Base-by-base conservation (phyloP, 1,140 invertebrate species). In the Macrobrachium rosenbergii region DNA sequence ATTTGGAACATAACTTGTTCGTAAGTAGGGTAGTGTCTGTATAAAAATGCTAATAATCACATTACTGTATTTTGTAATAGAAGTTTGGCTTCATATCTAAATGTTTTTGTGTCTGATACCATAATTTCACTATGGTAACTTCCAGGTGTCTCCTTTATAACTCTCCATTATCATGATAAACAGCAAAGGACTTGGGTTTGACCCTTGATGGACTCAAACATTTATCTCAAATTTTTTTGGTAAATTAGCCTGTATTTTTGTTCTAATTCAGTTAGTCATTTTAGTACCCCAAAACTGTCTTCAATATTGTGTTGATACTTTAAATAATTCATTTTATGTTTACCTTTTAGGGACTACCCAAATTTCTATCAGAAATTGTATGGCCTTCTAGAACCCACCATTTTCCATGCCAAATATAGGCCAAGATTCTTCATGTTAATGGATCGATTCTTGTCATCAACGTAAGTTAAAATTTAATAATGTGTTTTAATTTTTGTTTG, bases 351-450 rank as follows among this genome's bases (percentile, higher is more conserved):
- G 14, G 96, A 98, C 91, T 99, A 99, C 92, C 98, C 98, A 6
- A 96, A 99, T 92, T 97, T 99, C 91, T 99, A 98, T 92, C 94
- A 94, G 78, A 98, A 99, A 91, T 93, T 99, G 7, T 99, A 99
- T 92, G 95, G 95, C 1, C 95, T 99, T 94, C 96, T 99, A 90
- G 95, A 96, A 90, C 96, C 96, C 0, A 95, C 96, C 89, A 95
- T 99, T 88, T 97, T 99, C 91, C 95, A 96, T 91, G 97, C 96
- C 16, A 97, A 97, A 91, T 98, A 97, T 91, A 96, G 97, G 92
- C 94, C 95, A 2, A 93, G 97, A 81, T 93, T 93, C 89, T 93
- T 93, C 89, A 89, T 88, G 75, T 58, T 90, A n/a, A 72, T 84
- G n/a, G 87, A 90, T 60, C 69, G 67, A 16, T 87, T 87, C 69